These are phyloP conservation scores for Diabrotica virgifera DNA, from an alignment of 1,140 invertebrate species.

Conservation along the genomic window DNA sequence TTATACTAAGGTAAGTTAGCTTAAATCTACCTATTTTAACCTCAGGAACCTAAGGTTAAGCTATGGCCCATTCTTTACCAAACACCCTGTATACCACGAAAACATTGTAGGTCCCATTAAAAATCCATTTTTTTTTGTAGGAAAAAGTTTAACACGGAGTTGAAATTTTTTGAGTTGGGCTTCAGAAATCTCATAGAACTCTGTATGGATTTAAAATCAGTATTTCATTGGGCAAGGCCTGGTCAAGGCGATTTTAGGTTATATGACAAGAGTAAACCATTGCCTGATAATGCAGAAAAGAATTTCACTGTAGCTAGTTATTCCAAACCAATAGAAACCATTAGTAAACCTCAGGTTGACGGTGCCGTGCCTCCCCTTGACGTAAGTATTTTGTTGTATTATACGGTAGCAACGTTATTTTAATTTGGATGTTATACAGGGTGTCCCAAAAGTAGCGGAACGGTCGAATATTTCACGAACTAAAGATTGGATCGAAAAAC, in stretches of 20 bases:
- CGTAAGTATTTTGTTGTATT: too few relatives aligned
- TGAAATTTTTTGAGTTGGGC: slow-evolving; percentile 17
- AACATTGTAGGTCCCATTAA: not conserved
- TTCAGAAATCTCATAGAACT: slow-evolving; percentile 28
- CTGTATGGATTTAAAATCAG: slow-evolving; percentile 22
- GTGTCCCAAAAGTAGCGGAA: too few relatives aligned
- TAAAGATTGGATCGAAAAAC: too few relatives aligned
- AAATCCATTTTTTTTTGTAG: slow-evolving; percentile 11
- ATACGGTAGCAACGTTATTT: too few relatives aligned
- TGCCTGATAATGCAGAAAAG: slow-evolving; percentile 20
- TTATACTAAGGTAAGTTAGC: too few relatives aligned
- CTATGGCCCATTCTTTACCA: too few relatives aligned
- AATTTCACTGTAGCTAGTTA: slow-evolving; percentile 28
- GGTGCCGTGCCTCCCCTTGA: too few relatives aligned
- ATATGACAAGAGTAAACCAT: slow-evolving; percentile 26
- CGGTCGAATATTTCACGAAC: too few relatives aligned
- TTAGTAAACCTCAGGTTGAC: too few relatives aligned
- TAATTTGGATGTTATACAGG: not conserved
- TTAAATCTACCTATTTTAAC: too few relatives aligned
- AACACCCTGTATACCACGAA: too few relatives aligned
- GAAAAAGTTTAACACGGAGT: slow-evolving; percentile 22
- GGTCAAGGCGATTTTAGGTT: slow-evolving; percentile 27
- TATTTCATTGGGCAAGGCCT: slow-evolving; percentile 28
- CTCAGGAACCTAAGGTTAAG: too few relatives aligned
- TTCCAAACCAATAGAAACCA: not conserved